Percentiles rank a stretch among this genome's conserved stretches.
These are phyloP conservation scores for Vesta saturnalis DNA, from an alignment of 2,888 invertebrate species.

Conservation along the genomic window DNA sequence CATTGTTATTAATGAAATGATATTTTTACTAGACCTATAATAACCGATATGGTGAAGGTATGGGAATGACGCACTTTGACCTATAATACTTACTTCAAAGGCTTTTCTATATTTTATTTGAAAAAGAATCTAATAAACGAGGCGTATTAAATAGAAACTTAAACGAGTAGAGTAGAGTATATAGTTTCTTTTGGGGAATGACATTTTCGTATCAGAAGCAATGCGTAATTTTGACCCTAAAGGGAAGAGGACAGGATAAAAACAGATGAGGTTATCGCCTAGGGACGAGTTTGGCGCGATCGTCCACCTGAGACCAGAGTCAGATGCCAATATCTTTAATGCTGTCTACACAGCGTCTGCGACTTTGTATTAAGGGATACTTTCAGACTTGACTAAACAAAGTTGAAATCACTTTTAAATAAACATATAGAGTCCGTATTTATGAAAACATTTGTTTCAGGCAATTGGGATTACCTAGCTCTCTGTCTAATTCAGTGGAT, in stretches of 20 bases:
- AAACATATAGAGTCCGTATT: constrained; percentile 12
- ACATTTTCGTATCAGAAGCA: constrained; percentile 28
- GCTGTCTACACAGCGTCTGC: constrained; percentile 38
- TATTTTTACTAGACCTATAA: not conserved
- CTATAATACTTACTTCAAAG: not conserved
- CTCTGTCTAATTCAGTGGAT: constrained; percentile 56
- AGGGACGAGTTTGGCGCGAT: constrained; percentile 55
- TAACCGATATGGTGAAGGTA: no score
- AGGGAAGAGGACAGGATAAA: constrained; percentile 39
- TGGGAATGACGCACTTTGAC: not conserved
- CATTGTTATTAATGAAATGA: constrained; percentile 25
- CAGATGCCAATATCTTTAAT: constrained; percentile 52
- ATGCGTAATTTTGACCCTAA: constrained; percentile 40
- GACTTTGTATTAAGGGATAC: not conserved
- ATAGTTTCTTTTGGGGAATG: constrained; percentile 19
- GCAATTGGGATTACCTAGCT: constrained; percentile 59
- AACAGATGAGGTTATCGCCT: constrained; percentile 54
- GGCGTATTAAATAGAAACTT: not conserved
- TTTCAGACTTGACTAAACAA: not conserved
- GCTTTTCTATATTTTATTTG: not conserved
- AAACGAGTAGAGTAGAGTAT: no score
- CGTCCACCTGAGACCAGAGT: constrained; percentile 57
- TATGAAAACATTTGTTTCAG: constrained; percentile 52
- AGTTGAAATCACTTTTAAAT: constrained; percentile 13
- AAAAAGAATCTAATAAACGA: not conserved